Conservation (phyloP, 2,888 invertebrate genomes). For the Alcis repandata region DNA sequence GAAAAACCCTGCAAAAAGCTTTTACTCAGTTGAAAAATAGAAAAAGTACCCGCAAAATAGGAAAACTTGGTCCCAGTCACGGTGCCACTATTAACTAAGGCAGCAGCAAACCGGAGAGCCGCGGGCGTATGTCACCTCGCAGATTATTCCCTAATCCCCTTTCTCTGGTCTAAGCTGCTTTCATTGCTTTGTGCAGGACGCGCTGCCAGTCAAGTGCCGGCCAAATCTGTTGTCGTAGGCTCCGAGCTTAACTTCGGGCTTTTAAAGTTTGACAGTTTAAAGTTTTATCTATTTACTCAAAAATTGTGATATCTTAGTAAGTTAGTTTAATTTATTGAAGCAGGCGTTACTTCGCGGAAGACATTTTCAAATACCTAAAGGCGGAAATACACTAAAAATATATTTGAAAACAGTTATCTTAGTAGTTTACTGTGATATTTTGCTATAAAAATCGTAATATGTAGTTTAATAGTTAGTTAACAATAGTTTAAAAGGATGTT, state of each 20-base stretch:
- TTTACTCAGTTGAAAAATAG: not conserved
- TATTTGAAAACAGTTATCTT: no score
- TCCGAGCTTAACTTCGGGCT: conserved; percentile 31
- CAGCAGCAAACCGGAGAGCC: conserved; percentile 49
- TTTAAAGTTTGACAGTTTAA: conserved; percentile 4
- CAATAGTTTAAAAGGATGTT: no score
- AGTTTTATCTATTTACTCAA: not conserved
- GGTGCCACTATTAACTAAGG: conserved; percentile 33
- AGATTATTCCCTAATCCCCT: conserved; percentile 83
- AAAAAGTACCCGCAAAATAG: conserved; percentile 9
- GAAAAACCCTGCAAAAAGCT: not conserved
- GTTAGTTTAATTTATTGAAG: no score
- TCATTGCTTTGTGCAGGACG: conserved; percentile 79
- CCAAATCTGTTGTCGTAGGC: conserved; percentile 74
- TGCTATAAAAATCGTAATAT: no score
- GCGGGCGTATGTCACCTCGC: conserved; percentile 80
- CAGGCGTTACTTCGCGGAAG: no score
- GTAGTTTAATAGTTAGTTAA: no score
- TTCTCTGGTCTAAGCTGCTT: conserved; percentile 81
- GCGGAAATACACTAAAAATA: no score
- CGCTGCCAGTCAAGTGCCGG: conserved; percentile 78
- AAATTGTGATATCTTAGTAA: not conserved
- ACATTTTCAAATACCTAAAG: no score
- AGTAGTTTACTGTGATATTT: no score
- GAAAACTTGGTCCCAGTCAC: conserved; percentile 26